These are phyloP conservation scores for Phalloptychus januarius DNA, from an alignment of 2,797 vertebrate genomes.

Conservation along the genomic window DNA sequence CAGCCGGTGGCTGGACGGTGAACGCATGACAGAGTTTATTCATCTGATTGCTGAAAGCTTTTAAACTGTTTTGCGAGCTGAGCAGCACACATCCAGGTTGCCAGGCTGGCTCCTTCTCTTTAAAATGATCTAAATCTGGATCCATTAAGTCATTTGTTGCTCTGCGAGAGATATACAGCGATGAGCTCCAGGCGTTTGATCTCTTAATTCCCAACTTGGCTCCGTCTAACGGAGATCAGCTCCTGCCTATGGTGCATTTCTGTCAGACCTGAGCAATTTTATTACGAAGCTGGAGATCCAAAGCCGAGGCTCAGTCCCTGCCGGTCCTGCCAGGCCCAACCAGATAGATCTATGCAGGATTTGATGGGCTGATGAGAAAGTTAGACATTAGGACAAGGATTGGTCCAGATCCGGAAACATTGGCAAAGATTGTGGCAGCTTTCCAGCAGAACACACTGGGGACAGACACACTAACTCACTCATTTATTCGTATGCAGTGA, in stretches of 20 bases:
- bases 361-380: slow-evolving; percentile 53
- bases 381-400: slow-evolving; percentile 39
- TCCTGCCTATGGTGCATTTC: slow-evolving; percentile 81
- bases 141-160: slow-evolving; percentile 79
- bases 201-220: slow-evolving; percentile 82
- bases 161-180: slow-evolving; percentile 67
- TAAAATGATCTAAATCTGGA: slow-evolving; percentile 67
- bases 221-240: slow-evolving; percentile 69
- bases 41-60: slow-evolving; percentile 51
- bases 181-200: slow-evolving; percentile 77
- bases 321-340: slow-evolving; percentile 40
- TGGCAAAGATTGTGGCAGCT: slow-evolving; percentile 24
- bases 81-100: slow-evolving; percentile 30
- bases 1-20: slow-evolving; percentile 37
- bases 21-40: slow-evolving; percentile 46
- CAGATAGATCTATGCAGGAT: slow-evolving; percentile 55
- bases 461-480: slow-evolving; percentile 25
- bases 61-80: slow-evolving; percentile 17
- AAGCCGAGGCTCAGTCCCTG: slow-evolving; percentile 33
- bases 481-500: slow-evolving; percentile 5
- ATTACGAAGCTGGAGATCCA: slow-evolving; percentile 67
- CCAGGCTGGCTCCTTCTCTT: slow-evolving; percentile 37
- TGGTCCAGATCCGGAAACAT: slow-evolving; percentile 25
- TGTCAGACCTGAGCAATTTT: slow-evolving; percentile 77
- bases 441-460: slow-evolving; percentile 27